Base-by-base conservation (phyloP, 2,888 invertebrate genomes). In the Bugula neritina region DNA sequence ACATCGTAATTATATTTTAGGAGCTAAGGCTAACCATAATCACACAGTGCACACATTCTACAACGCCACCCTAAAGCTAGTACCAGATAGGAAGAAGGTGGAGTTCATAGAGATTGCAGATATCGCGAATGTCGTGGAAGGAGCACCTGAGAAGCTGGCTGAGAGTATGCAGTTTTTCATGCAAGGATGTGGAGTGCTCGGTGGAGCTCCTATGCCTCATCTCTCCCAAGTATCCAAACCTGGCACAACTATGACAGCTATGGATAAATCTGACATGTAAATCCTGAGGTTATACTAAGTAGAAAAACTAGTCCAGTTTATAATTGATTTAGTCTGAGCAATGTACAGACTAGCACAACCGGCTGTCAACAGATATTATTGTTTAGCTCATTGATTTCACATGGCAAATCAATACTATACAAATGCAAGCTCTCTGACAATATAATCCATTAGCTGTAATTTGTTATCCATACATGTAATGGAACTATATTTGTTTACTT, bases 141-240 rank as follows among this genome's bases (percentile, higher is more conserved):
- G 54, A 23, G 70, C 70, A 93, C 92, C 93, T 13, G 91, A 91
- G 35, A 92, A 92, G 83, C 89, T 93, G 73, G 90, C 92, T 35
- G 92, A 93, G 80, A 91, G 92, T 71, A 88, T 94, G 80, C 87
- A 93, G 75, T 88, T 93, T 72, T 92, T 94, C 87, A 91, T 92
- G 86, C 93, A 94, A 84, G 93, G 93, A 0, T 90, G 92, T 82
- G 93, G 93, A 5, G 70, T 70, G 25, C 25, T 70, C 1, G 70
- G 35, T 1, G 70, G 70, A 5, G 70, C 70, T 3, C 70, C 43
- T 13, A 54, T 70, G 70, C 70, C 70, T 43, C 35, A 70, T 54
- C 43, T 70, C 13, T 34, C 63, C 5, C 17, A 13, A 5, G 29
- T 27, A 63, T 1, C 27, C 10, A 63, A 63, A 31, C 17, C 63